Evolutionary conservation across 2,113 vertebrate genomes (phyloP).

Genomic region (Amazona vittata): DNA sequence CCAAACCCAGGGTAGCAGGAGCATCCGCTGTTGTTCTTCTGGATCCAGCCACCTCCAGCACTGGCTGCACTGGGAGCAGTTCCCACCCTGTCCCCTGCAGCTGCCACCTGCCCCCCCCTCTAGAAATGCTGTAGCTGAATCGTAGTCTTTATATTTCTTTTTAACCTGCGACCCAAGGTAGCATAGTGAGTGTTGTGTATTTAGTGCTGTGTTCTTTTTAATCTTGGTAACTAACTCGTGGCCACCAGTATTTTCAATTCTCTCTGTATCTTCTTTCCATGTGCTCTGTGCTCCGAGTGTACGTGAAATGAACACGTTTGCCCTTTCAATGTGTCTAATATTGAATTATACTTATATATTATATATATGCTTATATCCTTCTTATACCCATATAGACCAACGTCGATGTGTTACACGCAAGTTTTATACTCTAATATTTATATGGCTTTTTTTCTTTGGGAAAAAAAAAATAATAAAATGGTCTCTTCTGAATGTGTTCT

Average conservation of each 20-base stretch:
- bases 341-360: conserved; percentile 89
- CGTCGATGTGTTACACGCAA: conserved; percentile 89
- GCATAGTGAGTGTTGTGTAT: conserved; percentile 74
- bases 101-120: neutral
- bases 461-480: conserved; percentile 95
- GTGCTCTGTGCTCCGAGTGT: conserved; percentile 85
- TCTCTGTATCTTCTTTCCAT: conserved; percentile 68
- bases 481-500: conserved; percentile 84
- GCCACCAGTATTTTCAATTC: conserved; percentile 72
- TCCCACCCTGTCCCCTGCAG: conserved; percentile 52
- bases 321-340: conserved; percentile 86
- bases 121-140: conserved; percentile 65
- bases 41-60: neutral
- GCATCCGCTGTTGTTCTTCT: neutral
- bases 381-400: conserved; percentile 88
- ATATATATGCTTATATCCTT: conserved; percentile 92
- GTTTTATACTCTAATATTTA: conserved; percentile 99
- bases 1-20: conserved; percentile 12
- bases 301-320: conserved; percentile 85
- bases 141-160: conserved; percentile 72
- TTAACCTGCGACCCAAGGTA: conserved; percentile 73
- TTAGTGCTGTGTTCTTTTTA: conserved; percentile 78
- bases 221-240: conserved; percentile 70
- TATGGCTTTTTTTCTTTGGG: conserved; percentile 97
- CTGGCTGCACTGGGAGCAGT: conserved; percentile 44